Evolutionary conservation across 2,113 vertebrate species (phyloP).

Genomic region (Pluvianellus socialis): DNA sequence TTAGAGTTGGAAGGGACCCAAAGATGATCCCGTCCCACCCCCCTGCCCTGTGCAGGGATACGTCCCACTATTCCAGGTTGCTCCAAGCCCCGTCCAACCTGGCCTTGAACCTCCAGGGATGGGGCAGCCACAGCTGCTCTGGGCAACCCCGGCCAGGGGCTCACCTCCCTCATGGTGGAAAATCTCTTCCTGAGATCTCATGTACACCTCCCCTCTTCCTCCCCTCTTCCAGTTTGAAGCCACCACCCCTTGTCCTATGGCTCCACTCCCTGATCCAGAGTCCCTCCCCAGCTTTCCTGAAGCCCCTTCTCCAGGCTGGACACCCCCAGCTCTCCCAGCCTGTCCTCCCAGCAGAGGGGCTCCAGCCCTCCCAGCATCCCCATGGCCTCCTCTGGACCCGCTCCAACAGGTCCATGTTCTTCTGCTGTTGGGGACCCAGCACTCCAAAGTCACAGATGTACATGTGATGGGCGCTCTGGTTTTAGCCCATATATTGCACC

Average conservation of each 20-base stretch:
- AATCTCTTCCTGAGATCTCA: no score
- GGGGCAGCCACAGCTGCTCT: no score
- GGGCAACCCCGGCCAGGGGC: no score
- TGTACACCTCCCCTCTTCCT: no score
- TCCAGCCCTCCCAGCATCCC: background rate
- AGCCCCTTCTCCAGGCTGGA: background rate
- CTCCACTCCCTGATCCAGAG: no score
- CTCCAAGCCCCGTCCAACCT: background rate
- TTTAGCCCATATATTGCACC: background rate
- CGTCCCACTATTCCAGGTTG: background rate
- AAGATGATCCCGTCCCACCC: background rate
- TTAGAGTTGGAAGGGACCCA: background rate
- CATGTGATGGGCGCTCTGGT: rapidly evolving
- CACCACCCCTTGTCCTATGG: no score
- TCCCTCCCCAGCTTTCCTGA: no score
- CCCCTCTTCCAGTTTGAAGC: no score
- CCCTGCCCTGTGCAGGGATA: background rate
- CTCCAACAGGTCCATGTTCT: background rate
- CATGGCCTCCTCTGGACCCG: background rate
- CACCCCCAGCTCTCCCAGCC: background rate
- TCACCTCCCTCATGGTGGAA: no score
- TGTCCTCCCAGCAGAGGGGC: background rate
- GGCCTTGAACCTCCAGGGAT: background rate
- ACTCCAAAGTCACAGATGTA: background rate
- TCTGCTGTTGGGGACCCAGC: background rate